A percentile compares a stretch with the other conserved stretches of the same genome.
Conservation (phyloP, 2,888 invertebrate genomes). For the Campoplex nolae region DNA sequence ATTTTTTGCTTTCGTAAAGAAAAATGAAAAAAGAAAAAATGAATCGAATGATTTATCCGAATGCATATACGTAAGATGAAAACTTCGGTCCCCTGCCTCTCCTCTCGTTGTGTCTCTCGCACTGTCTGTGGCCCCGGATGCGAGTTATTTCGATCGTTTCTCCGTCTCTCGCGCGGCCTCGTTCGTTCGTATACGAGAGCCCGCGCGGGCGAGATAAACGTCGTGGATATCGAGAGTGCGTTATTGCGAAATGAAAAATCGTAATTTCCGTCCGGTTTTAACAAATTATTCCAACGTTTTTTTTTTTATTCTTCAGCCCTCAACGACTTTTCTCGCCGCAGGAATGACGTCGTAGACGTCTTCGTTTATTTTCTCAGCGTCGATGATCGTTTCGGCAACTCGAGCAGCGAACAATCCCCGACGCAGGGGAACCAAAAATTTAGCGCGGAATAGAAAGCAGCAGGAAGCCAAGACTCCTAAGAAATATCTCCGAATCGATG, state of each 20-base stretch:
- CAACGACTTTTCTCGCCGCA: not conserved
- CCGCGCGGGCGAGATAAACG: conserved; percentile 39
- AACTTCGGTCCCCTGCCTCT: conserved; percentile 9
- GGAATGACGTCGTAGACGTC: not conserved
- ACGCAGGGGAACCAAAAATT: not conserved
- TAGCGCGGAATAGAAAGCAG: not conserved
- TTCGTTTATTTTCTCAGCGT: not conserved
- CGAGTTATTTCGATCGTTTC: conserved; percentile 69
- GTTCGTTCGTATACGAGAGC: conserved; percentile 44
- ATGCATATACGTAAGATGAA: conserved; percentile 23
- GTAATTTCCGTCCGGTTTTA: not conserved
- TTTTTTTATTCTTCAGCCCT: not conserved
- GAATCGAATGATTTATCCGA: conserved; percentile 9
- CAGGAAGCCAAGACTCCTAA: not conserved
- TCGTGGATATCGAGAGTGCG: conserved; percentile 49
- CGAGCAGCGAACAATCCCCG: not conserved
- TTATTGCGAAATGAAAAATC: conserved; percentile 43
- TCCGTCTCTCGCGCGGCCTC: conserved; percentile 55
- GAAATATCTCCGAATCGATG: not conserved
- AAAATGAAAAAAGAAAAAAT: not conserved
- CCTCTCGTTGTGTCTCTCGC: conserved; percentile 8
- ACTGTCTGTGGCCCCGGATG: conserved; percentile 65
- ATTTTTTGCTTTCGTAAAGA: not conserved
- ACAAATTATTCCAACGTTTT: conserved; percentile 14
- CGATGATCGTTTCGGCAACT: not conserved